Percentiles rank a stretch among this genome's conserved stretches.
Evolutionary conservation across 2,113 vertebrate genomes (phyloP).

Genomic region (Ursus arctos): DNA sequence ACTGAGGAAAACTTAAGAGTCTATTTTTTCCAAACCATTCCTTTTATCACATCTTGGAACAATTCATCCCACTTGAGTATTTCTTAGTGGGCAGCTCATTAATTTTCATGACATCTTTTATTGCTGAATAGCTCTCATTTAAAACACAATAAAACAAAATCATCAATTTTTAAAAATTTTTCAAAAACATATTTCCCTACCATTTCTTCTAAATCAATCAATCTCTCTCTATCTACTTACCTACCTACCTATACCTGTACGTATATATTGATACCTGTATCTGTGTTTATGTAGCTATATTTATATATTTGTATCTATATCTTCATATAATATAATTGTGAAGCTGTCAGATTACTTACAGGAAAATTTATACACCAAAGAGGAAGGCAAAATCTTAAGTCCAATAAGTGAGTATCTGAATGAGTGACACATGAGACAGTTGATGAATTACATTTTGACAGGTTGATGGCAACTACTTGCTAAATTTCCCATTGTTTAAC

Average conservation of each 20-base stretch:
- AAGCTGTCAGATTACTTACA: background rate
- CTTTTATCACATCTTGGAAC: background rate
- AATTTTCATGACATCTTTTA: slow-evolving; percentile 35
- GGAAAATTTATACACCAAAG: background rate
- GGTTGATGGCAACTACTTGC: background rate
- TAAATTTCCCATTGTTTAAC: background rate
- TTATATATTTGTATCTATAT: background rate
- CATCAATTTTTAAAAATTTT: background rate
- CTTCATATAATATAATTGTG: background rate
- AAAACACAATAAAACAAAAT: background rate
- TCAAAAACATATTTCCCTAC: background rate
- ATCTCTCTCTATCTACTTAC: background rate
- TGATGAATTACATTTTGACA: background rate
- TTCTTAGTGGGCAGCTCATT: slow-evolving; percentile 18
- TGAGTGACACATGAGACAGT: background rate
- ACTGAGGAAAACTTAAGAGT: background rate
- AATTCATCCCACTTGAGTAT: background rate
- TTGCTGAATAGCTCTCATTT: background rate
- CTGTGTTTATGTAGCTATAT: background rate
- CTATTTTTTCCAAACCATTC: background rate
- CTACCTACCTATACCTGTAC: background rate
- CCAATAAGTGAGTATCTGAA: background rate
- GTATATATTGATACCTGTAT: background rate
- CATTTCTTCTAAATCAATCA: background rate
- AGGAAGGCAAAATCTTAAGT: background rate